Evolutionary conservation across 2,888 invertebrate genomes (phyloP), one percentile per base, ranked within the genome.

Genomic region (Anagyrus pseudococci): DNA sequence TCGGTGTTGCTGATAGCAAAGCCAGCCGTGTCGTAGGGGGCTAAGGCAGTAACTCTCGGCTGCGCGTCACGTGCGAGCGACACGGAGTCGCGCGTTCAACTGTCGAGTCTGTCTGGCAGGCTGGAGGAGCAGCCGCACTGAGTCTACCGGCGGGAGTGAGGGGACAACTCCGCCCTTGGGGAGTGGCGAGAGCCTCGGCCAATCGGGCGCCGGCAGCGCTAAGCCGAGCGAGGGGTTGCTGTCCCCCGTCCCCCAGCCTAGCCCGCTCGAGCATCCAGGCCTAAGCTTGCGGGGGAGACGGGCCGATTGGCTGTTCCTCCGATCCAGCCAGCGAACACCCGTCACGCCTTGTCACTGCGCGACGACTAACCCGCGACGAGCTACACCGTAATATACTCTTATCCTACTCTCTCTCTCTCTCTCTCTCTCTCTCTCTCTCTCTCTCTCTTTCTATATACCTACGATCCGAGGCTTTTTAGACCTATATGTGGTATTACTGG

Each of bases 151-250:
- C 33, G 33, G 8, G 25, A 25, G 22, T 25, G 26, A 26, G 19
- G 23, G 20, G 25, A 7, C 33, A 23, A 53, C 60, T 44, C 64
- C 64, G 60, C 60, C 64, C 49, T 46, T 29, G 52, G 60, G 64
- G 64, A 64, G 64, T 53, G 64, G 64, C 64, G 29, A 22, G 22
- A 44, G 56, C 44, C 63, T 62, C 59, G 61, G 54, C 67, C 60
- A 69, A 70, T 58, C 33, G 59, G 64, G 65, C 64, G 19, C 44
- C 61, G 58, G 62, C 41, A 56, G 72, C 66, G 70, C 70, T 76
- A 75, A n/a, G n/a, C n/a, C 77, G 75, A 73, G 72, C 68, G 69
- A 76, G 77, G 53, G 73, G 79, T 74, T 76, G 75, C 74, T 69
- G 53, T 43, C 62, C 41, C 1, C 15, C 43, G 20, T 8, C 13